Evolutionary conservation across 2,113 vertebrate species (phyloP).

Genomic region (Crypturellus undulatus): DNA sequence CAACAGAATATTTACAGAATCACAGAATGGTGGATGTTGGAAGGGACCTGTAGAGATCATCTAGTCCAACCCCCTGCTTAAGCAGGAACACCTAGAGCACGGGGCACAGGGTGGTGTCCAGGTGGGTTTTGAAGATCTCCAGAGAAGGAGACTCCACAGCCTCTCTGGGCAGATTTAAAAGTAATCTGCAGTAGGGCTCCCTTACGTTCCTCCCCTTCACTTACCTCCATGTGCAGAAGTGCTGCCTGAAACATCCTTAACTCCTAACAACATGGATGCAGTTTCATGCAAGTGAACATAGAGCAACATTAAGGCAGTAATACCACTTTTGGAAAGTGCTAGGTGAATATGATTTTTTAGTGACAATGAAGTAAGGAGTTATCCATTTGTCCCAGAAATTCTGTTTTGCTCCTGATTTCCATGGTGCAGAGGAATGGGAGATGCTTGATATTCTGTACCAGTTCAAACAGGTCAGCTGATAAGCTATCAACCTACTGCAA

Average conservation of each 20-base stretch:
- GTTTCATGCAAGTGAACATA: background rate
- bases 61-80: no score
- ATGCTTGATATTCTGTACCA: background rate
- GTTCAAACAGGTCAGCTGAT: background rate
- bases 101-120: no score
- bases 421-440: background rate
- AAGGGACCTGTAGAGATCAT: no score
- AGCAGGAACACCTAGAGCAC: no score
- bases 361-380: background rate
- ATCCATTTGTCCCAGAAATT: background rate
- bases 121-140: no score
- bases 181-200: background rate
- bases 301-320: background rate
- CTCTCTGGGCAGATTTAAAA: background rate
- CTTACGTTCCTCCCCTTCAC: background rate
- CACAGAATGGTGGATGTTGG: no score
- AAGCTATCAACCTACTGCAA: fast-evolving
- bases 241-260: background rate
- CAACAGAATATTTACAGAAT: background rate
- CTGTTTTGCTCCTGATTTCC: background rate
- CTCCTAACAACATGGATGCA: background rate
- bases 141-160: no score
- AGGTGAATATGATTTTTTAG: background rate
- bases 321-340: background rate
- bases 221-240: background rate